Evolutionary conservation across 2,888 invertebrate species (phyloP).

Genomic region (Caenorhabditis angaria): DNA sequence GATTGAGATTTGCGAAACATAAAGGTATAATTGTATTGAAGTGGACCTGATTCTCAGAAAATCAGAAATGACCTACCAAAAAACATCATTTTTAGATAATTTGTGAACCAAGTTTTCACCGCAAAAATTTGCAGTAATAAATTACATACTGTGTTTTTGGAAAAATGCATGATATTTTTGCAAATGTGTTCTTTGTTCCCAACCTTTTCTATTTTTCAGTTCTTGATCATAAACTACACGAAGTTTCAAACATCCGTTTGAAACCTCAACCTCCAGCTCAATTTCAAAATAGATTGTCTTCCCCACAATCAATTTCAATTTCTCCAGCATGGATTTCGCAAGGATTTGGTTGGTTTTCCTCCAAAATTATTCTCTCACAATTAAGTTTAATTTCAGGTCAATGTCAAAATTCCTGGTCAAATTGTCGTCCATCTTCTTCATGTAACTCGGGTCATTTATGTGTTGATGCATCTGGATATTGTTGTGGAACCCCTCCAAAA

Average conservation of each 20-base stretch:
- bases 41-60: not conserved
- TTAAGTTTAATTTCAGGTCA: conserved; percentile 17
- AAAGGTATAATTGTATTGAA: conserved; percentile 20
- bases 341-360: conserved; percentile 25
- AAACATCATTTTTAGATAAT: too few species aligned
- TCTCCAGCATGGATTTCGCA: conserved; percentile 19
- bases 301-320: conserved; percentile 14
- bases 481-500: conserved; percentile 25
- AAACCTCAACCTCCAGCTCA: conserved; percentile 21
- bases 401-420: conserved; percentile 18
- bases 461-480: conserved; percentile 31
- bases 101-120: too few species aligned
- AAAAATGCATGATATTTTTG: not conserved
- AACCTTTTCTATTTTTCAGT: not conserved
- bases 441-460: conserved; percentile 30
- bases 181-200: too few species aligned
- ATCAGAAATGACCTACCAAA: too few species aligned
- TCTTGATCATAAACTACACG: not conserved
- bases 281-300: conserved; percentile 12
- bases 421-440: conserved; percentile 20
- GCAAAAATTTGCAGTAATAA: too few species aligned
- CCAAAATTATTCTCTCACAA: not conserved
- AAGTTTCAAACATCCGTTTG: not conserved
- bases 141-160: too few species aligned
- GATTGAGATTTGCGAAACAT: conserved; percentile 38